Conservation (phyloP, 2,797 vertebrate genomes). For the Monodelphis domestica region DNA sequence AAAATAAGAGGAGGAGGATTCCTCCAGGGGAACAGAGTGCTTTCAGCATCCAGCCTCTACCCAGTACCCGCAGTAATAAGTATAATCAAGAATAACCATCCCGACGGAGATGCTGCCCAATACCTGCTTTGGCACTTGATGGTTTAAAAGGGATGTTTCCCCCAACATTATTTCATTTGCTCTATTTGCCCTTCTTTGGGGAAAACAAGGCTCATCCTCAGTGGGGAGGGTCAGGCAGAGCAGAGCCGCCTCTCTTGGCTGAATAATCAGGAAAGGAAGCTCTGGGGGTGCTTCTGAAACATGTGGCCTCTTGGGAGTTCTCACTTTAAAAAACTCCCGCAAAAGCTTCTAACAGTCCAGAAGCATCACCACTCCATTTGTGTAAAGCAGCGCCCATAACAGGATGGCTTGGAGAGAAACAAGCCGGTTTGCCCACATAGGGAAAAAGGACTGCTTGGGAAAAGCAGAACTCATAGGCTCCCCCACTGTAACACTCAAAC, state of each 20-base stretch:
- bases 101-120: neutral
- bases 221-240: neutral
- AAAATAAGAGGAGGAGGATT: constrained; percentile 25
- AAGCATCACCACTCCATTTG: neutral
- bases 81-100: neutral
- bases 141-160: neutral
- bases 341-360: neutral
- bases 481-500: neutral
- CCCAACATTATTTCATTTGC: neutral
- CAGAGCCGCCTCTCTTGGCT: constrained; percentile 2
- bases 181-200: neutral
- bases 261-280: constrained; percentile 28
- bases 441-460: neutral
- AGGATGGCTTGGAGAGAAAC: neutral
- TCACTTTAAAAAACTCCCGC: constrained; percentile 16
- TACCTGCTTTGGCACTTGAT: neutral
- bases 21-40: neutral
- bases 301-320: neutral
- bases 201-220: neutral
- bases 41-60: neutral
- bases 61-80: neutral
- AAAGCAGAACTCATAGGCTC: neutral
- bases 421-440: neutral
- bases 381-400: neutral
- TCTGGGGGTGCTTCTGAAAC: neutral